Conservation (phyloP, 2,888 invertebrate species). For the Rosalia funebris region DNA sequence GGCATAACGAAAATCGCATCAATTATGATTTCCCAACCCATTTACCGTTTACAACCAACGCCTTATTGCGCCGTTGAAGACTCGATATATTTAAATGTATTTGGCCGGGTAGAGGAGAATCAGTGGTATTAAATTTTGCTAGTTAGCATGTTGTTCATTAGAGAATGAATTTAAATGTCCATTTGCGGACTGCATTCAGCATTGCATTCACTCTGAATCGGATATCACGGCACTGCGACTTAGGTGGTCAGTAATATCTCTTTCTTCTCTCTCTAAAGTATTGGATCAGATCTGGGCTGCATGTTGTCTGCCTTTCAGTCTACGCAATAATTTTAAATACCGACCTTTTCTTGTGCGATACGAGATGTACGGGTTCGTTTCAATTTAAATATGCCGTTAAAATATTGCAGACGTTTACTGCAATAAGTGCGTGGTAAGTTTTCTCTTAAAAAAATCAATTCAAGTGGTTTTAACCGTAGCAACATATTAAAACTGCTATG, state of each 20-base stretch:
- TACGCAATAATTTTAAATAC: slow-evolving; percentile 19
- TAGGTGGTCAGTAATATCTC: slow-evolving; percentile 44
- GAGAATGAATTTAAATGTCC: slow-evolving; percentile 43
- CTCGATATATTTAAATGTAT: slow-evolving; percentile 14
- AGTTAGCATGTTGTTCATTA: slow-evolving; percentile 44
- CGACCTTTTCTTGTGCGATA: slow-evolving; percentile 11
- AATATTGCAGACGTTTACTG: background rate
- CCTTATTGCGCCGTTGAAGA: background rate
- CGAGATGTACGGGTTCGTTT: slow-evolving; percentile 3
- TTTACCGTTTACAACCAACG: background rate
- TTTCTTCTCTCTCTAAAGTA: slow-evolving; percentile 28
- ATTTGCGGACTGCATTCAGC: slow-evolving; percentile 37
- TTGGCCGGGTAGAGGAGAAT: slow-evolving; percentile 21
- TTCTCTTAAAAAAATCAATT: background rate
- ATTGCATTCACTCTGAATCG: slow-evolving; percentile 33
- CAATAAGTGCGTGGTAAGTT: slow-evolving; percentile 5
- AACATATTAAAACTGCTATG: too few species aligned
- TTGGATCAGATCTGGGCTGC: slow-evolving; percentile 17
- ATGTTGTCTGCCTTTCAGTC: slow-evolving; percentile 19
- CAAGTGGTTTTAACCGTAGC: too few species aligned
- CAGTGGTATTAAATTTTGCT: slow-evolving; percentile 40
- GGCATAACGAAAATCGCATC: too few species aligned
- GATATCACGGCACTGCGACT: slow-evolving; percentile 37
- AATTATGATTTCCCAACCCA: slow-evolving; percentile 13
- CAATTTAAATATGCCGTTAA: background rate